Conservation (phyloP, 1,140 invertebrate genomes). For the Lamellibrachia luymesi region DNA sequence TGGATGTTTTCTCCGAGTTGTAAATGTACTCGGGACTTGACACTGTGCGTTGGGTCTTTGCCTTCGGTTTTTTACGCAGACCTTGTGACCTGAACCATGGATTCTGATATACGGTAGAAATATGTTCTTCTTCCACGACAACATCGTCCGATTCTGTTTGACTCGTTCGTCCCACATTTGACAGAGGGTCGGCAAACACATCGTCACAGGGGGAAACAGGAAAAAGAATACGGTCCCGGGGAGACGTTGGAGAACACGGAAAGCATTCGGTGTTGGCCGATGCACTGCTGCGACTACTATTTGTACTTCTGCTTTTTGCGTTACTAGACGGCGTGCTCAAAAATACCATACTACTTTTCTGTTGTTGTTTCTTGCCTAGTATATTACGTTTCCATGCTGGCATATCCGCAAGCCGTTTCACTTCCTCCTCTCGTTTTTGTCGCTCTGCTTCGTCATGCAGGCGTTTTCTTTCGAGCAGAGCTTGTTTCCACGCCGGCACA, state of each 20-base stretch:
- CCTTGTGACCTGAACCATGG: not conserved
- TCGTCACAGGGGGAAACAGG: not conserved
- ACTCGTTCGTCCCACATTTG: not conserved
- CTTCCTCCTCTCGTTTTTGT: not conserved
- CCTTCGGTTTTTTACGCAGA: not conserved
- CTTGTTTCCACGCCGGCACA: slow-evolving; percentile 36
- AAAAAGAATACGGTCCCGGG: not conserved
- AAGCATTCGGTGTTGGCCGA: not conserved
- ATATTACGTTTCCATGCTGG: slow-evolving; percentile 35
- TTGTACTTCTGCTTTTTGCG: not conserved
- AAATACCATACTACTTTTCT: not conserved
- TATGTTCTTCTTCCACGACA: not conserved
- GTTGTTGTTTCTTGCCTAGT: slow-evolving; percentile 22
- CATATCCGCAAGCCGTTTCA: slow-evolving; percentile 28
- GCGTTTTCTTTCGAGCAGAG: slow-evolving; percentile 28
- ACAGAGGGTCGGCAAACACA: not conserved
- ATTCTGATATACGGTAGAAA: not conserved
- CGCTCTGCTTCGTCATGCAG: slow-evolving; percentile 27
- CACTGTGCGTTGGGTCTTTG: not conserved
- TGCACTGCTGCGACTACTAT: slow-evolving; percentile 13
- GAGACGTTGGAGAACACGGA: slow-evolving; percentile 11
- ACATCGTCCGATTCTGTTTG: slow-evolving; percentile 9
- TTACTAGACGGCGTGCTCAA: not conserved
- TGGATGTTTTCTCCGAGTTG: not conserved
- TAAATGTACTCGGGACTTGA: slow-evolving; percentile 7